Conservation (phyloP, 2,113 vertebrate genomes). For the Lonchura striata region DNA sequence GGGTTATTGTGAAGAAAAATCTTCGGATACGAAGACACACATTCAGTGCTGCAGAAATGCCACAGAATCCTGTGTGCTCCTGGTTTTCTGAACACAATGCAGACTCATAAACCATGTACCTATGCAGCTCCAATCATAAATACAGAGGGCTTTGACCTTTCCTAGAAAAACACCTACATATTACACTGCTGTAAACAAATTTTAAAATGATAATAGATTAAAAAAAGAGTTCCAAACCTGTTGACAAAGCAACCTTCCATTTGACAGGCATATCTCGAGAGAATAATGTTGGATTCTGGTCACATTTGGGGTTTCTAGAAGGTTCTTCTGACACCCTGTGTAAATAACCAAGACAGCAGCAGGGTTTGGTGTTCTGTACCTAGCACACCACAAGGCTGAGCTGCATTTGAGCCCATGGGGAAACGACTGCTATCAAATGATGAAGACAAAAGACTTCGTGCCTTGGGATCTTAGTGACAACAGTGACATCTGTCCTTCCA, state of each 20-base stretch:
- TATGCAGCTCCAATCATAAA: background rate
- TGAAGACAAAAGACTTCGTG: background rate
- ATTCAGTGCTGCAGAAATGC: background rate
- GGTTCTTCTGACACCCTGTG: background rate
- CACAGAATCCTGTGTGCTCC: background rate
- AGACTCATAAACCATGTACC: background rate
- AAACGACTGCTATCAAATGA: background rate
- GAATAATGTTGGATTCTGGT: background rate
- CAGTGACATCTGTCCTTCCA: background rate
- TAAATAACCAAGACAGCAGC: slow-evolving; percentile 52
- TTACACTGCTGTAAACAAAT: background rate
- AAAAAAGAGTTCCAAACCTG: background rate
- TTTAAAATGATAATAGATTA: background rate
- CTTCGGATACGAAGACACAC: background rate
- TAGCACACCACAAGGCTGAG: background rate
- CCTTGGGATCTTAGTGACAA: background rate
- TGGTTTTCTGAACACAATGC: background rate
- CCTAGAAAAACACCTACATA: background rate
- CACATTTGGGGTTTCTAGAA: slow-evolving; percentile 8
- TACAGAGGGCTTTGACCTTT: slow-evolving; percentile 37
- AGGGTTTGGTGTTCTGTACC: slow-evolving; percentile 33
- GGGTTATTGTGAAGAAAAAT: background rate
- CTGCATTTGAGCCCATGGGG: background rate
- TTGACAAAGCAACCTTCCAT: slow-evolving; percentile 31
- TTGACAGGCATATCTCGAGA: background rate